Percentiles rank a stretch among this genome's conserved stretches.
Evolutionary conservation across 2,888 invertebrate species (phyloP).

Genomic region (Hirtodrosophila alboralis): DNA sequence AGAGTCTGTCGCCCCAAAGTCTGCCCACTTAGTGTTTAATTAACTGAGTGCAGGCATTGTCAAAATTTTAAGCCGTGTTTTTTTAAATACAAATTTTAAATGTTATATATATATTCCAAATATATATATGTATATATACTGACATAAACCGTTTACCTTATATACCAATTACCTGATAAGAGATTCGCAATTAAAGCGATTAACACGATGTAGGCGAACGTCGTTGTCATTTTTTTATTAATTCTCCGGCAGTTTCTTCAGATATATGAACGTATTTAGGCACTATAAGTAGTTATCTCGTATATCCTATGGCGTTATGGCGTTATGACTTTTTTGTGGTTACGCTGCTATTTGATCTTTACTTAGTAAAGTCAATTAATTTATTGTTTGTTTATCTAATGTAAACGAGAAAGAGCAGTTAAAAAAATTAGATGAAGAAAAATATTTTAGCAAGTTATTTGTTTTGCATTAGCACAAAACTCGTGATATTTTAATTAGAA

Average conservation of each 20-base stretch:
- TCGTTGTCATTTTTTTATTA: slow-evolving; percentile 49
- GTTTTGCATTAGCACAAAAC: slow-evolving; percentile 3
- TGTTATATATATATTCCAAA: neutral
- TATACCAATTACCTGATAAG: slow-evolving; percentile 79
- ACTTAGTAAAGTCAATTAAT: slow-evolving; percentile 11
- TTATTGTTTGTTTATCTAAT: slow-evolving; percentile 20
- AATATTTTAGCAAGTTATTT: neutral
- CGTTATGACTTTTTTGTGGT: slow-evolving; percentile 9
- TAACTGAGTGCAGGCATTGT: slow-evolving; percentile 1
- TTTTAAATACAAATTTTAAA: no score
- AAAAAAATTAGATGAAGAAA: neutral
- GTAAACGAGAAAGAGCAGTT: neutral
- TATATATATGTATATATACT: slow-evolving; percentile 8
- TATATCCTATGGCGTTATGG: neutral
- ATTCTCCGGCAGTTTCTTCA: slow-evolving; percentile 3
- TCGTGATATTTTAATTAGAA: neutral
- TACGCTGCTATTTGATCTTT: slow-evolving; percentile 31
- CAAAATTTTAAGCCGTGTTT: neutral
- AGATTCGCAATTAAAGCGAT: slow-evolving; percentile 72
- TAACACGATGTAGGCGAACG: slow-evolving; percentile 68
- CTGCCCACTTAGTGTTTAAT: slow-evolving; percentile 3
- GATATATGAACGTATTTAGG: slow-evolving; percentile 4
- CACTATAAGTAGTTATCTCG: neutral
- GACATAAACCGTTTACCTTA: no score
- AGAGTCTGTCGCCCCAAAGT: neutral